Evolutionary conservation across 2,113 vertebrate genomes (phyloP).

Genomic region (Toxotes chatareus): DNA sequence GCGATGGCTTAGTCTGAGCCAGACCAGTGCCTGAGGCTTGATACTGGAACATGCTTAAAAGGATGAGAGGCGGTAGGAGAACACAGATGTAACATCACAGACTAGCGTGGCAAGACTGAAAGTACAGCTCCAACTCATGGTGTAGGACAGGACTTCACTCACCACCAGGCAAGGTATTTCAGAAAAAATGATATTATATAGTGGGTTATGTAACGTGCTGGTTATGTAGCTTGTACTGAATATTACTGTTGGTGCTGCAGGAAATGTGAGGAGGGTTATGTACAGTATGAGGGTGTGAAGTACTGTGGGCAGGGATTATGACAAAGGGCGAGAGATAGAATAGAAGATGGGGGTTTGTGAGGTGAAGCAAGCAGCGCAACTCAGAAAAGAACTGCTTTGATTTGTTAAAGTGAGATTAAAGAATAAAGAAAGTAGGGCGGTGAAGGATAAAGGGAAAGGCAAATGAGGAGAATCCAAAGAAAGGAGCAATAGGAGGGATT

Average conservation of each 20-base stretch:
- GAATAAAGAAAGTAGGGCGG: constrained; percentile 38
- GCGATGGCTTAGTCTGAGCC: background rate
- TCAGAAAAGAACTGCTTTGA: constrained; percentile 13
- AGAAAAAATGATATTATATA: constrained; percentile 28
- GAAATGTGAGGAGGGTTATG: constrained; percentile 35
- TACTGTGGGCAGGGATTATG: constrained; percentile 41
- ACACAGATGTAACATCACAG: constrained; percentile 21
- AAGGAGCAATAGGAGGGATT: constrained; percentile 40
- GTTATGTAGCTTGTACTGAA: constrained; percentile 21
- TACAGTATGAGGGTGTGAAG: constrained; percentile 21
- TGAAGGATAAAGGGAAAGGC: constrained; percentile 45
- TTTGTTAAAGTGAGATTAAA: constrained; percentile 37
- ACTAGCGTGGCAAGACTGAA: constrained; percentile 1
- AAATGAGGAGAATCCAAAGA: constrained; percentile 55
- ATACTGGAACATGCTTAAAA: constrained; percentile 42
- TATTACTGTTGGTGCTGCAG: constrained; percentile 2
- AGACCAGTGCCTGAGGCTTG: constrained; percentile 33
- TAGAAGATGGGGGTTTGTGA: constrained; percentile 18
- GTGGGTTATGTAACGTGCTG: constrained; percentile 45
- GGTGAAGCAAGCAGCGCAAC: constrained; percentile 6
- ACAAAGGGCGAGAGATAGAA: constrained; percentile 25
- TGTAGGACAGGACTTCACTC: constrained; percentile 7
- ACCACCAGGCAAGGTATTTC: constrained; percentile 31
- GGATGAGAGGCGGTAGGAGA: constrained; percentile 27
- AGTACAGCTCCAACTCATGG: constrained; percentile 8